Base-by-base conservation (phyloP, 2,113 vertebrate genomes). In the Dromaius novaehollandiae region DNA sequence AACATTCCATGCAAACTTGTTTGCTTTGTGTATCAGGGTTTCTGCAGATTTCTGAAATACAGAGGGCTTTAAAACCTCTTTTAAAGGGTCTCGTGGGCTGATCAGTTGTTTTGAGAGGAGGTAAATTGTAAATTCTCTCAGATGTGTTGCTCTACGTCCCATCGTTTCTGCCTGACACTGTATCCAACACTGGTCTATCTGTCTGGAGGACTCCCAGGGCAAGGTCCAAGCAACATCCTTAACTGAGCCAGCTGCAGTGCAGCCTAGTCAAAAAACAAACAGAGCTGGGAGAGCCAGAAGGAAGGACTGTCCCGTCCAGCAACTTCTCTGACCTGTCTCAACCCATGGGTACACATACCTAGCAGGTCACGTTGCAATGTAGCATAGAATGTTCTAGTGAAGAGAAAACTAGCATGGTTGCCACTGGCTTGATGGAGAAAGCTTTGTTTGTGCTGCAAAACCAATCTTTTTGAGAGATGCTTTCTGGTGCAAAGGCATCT, bases 181-280 rank as follows among this genome's bases (percentile, higher is more conserved):
- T 63, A 34, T 26, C 48, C 21, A 56, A 22, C 26, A 26, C 0
- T 1, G 46, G 20, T 68, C 0, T 2, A 15, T 77, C 21, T 7
- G 9, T 1, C 1, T 7, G 24, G 15, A 16, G 16, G 4, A 20
- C 12, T n/a, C 58, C 1, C 48, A 53, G n/a, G 25, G 20, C 26
- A n/a, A 69, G 25, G 17, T 68, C 66, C 1, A 7, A 83, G 73
- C n/a, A 50, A 12, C 40, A 50, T 13, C n/a, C 32, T 83, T 30
- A 63, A 55, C 25, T 88, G 46, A 79, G 17, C 11, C n/a, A 56
- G 38, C 46, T 68, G 65, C 38, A 15, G 32, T 69, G 73, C 8
- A 15, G 51, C 26, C 30, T 56, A 56, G 53, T 28, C 15, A 28
- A 30, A 56, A 14, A 56, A 56, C 55, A 56, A 28, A 56, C 55